Evolutionary conservation across 2,797 vertebrate genomes (phyloP).

Genomic region (Micromesistius poutassou): DNA sequence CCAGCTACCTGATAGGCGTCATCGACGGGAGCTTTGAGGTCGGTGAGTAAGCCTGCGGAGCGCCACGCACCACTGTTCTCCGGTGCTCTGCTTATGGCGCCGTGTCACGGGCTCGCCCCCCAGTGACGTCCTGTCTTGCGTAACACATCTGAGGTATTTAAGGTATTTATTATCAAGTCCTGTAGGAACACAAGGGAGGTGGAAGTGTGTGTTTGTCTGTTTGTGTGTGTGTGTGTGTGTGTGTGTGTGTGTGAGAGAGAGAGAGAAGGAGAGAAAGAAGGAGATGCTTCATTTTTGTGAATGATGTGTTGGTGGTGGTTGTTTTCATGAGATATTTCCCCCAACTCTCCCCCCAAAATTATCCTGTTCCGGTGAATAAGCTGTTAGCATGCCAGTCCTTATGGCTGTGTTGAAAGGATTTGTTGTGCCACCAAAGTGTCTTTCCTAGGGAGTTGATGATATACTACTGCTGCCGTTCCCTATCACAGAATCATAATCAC

Average conservation of each 20-base stretch:
- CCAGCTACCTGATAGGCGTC: slow-evolving; percentile 81
- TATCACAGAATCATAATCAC: too few relatives aligned
- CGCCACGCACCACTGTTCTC: slow-evolving; percentile 44
- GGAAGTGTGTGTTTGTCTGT: slow-evolving; percentile 1
- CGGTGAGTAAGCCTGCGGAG: slow-evolving; percentile 71
- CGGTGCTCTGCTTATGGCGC: slow-evolving; percentile 33
- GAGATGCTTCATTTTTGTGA: not conserved
- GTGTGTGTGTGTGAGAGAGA: not conserved
- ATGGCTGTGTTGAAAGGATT: not conserved
- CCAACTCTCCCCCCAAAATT: too few relatives aligned
- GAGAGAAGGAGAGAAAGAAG: not conserved
- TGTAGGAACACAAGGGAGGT: slow-evolving; percentile 34
- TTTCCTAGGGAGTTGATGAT: not conserved
- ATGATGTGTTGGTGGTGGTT: not conserved
- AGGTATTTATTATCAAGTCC: slow-evolving; percentile 49
- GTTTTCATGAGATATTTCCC: not conserved
- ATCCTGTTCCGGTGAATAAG: not conserved
- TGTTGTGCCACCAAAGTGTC: not conserved
- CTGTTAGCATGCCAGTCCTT: not conserved
- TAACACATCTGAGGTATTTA: slow-evolving; percentile 50
- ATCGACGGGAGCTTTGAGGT: slow-evolving; percentile 90
- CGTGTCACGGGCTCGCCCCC: slow-evolving; percentile 28
- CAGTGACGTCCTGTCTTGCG: slow-evolving; percentile 25
- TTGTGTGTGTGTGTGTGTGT: too few relatives aligned
- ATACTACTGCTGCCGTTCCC: not conserved